Percentiles rank a stretch among this genome's conserved stretches.
Evolutionary conservation across 1,140 invertebrate species (phyloP).

Genomic region (Thrips palmi): DNA sequence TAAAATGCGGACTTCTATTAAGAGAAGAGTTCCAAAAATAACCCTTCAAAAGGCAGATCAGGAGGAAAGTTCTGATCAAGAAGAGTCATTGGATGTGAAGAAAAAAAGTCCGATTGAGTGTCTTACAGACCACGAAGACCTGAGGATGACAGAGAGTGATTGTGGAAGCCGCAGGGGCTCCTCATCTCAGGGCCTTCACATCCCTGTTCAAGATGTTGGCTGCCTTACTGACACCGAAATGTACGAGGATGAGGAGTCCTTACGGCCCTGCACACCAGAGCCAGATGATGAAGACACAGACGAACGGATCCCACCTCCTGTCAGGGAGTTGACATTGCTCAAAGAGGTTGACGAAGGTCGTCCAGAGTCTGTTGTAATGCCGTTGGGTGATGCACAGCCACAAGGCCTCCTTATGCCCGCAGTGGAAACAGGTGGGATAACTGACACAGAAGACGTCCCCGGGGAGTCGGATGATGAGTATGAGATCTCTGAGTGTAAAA

Average conservation of each 20-base stretch:
- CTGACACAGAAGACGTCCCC: slow-evolving; percentile 27
- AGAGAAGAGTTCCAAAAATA: too few relatives aligned
- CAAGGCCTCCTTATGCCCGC: slow-evolving; percentile 21
- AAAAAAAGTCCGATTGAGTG: not conserved
- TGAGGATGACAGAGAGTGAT: not conserved
- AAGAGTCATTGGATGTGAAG: too few relatives aligned
- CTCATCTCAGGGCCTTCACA: too few relatives aligned
- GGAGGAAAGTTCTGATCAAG: too few relatives aligned
- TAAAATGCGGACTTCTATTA: too few relatives aligned
- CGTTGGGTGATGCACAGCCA: slow-evolving; percentile 23
- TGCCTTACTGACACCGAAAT: slow-evolving; percentile 13
- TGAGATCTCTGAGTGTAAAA: slow-evolving; percentile 11
- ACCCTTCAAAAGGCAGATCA: too few relatives aligned
- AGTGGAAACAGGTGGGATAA: slow-evolving; percentile 20
- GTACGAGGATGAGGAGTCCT: slow-evolving; percentile 9
- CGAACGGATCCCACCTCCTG: slow-evolving; percentile 24
- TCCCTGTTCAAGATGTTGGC: not conserved
- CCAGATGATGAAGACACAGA: slow-evolving; percentile 16
- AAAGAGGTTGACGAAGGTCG: slow-evolving; percentile 26
- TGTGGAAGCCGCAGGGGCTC: too few relatives aligned
- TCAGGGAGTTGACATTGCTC: slow-evolving; percentile 26
- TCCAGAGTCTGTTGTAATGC: slow-evolving; percentile 25
- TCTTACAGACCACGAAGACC: not conserved
- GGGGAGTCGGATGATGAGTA: slow-evolving; percentile 27
- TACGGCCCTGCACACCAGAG: slow-evolving; percentile 10